Percentiles rank a stretch among this genome's conserved stretches.
These are phyloP conservation scores for Pterostichus niger DNA, from an alignment of 2,888 invertebrate species.

Conservation along the genomic window DNA sequence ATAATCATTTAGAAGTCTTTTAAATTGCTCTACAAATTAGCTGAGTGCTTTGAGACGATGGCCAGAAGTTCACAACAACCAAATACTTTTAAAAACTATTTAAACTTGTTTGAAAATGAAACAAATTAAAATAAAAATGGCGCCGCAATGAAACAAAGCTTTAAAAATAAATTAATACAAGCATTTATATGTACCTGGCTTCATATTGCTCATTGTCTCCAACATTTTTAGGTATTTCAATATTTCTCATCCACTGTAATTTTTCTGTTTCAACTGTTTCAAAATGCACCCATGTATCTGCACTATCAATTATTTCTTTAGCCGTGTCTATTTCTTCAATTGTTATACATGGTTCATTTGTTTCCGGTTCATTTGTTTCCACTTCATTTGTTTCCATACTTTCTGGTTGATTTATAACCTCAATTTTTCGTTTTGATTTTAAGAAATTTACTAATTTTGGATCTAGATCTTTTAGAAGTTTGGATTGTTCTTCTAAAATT, in stretches of 20 bases:
- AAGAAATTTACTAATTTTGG: slow-evolving; percentile 85
- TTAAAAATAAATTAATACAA: too few species aligned
- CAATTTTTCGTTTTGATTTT: slow-evolving; percentile 76
- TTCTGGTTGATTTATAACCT: slow-evolving; percentile 41
- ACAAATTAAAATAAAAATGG: too few species aligned
- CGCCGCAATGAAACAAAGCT: too few species aligned
- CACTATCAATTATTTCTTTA: slow-evolving; percentile 80
- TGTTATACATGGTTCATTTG: background rate
- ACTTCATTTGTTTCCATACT: background rate
- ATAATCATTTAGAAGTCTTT: too few species aligned
- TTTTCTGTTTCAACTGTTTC: slow-evolving; percentile 92
- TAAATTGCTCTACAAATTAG: too few species aligned
- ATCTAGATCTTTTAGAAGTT: slow-evolving; percentile 83
- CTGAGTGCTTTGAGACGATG: too few species aligned
- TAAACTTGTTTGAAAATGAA: too few species aligned
- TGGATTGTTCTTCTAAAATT: slow-evolving; percentile 86
- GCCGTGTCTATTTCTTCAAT: slow-evolving; percentile 78
- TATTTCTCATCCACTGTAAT: slow-evolving; percentile 90
- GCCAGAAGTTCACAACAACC: too few species aligned
- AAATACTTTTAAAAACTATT: too few species aligned
- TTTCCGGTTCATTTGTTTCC: background rate
- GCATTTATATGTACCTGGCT: slow-evolving; percentile 78
- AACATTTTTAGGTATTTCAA: slow-evolving; percentile 81
- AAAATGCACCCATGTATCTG: slow-evolving; percentile 90
- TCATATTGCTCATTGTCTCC: slow-evolving; percentile 82